Percentiles rank a stretch among this genome's conserved stretches.
These are phyloP conservation scores for Drosophila kurseongensis DNA, from an alignment of 1,140 invertebrate species.

Conservation along the genomic window DNA sequence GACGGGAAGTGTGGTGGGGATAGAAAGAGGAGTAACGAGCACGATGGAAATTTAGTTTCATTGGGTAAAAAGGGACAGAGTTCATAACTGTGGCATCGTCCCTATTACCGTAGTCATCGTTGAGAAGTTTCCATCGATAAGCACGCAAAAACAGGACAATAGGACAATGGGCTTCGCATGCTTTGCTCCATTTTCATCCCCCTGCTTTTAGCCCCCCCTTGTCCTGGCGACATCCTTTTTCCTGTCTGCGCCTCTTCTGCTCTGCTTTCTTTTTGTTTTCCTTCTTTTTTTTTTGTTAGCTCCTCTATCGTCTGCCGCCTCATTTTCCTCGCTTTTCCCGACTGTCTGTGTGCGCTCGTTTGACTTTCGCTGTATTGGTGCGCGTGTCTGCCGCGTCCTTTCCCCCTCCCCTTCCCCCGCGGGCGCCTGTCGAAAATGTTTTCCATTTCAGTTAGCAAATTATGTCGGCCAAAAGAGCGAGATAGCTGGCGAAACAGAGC, in stretches of 20 bases:
- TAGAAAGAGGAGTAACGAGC: conserved; percentile 4
- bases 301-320: conserved; percentile 24
- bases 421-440: conserved; percentile 77
- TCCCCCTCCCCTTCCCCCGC: conserved; percentile 17
- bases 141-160: conserved; percentile 43
- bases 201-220: not conserved
- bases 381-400: conserved; percentile 76
- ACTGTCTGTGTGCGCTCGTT: conserved; percentile 53
- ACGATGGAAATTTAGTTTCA: conserved; percentile 1
- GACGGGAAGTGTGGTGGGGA: conserved; percentile 20
- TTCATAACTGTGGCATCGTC: conserved; percentile 48
- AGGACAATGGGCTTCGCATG: conserved; percentile 36
- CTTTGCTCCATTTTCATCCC: conserved; percentile 3
- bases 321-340: conserved; percentile 16
- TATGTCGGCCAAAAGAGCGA: conserved; percentile 75
- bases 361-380: conserved; percentile 65
- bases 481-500: conserved; percentile 2
- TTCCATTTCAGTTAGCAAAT: conserved; percentile 83
- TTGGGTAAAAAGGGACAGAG: conserved; percentile 39
- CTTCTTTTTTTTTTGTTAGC: conserved; percentile 1
- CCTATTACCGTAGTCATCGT: conserved; percentile 22
- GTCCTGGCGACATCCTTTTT: conserved; percentile 72
- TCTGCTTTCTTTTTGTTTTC: conserved; percentile 8
- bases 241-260: conserved; percentile 59
- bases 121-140: conserved; percentile 44